A percentile compares a stretch with the other conserved stretches of the same genome.
Evolutionary conservation across 2,888 invertebrate genomes (phyloP).

Genomic region (Ennomos erosarius): DNA sequence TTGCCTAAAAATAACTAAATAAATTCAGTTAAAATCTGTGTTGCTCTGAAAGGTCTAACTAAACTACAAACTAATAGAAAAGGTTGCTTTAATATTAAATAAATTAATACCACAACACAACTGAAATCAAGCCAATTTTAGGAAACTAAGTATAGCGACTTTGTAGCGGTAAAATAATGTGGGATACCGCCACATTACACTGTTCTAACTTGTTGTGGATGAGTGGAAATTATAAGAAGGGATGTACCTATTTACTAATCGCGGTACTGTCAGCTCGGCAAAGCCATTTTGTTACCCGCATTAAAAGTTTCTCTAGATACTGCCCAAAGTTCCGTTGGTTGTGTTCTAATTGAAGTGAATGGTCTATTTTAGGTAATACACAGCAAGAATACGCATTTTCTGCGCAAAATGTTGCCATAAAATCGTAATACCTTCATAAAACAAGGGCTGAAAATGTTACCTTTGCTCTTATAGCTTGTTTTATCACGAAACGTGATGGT

Average conservation of each 20-base stretch:
- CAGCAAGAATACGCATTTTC: slow-evolving; percentile 34
- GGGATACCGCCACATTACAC: slow-evolving; percentile 11
- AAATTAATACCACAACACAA: slow-evolving; percentile 5
- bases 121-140: slow-evolving; percentile 3
- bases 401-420: slow-evolving; percentile 34
- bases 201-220: slow-evolving; percentile 14
- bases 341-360: slow-evolving; percentile 39
- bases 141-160: slow-evolving; percentile 1
- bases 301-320: slow-evolving; percentile 41
- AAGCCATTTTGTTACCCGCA: slow-evolving; percentile 42
- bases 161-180: slow-evolving; percentile 9
- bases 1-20: too few species aligned
- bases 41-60: too few species aligned
- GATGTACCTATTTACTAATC: slow-evolving; percentile 13
- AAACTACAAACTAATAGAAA: too few species aligned
- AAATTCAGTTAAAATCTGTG: too few species aligned
- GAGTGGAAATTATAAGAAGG: slow-evolving; percentile 4
- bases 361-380: slow-evolving; percentile 35
- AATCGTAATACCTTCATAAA: slow-evolving; percentile 37
- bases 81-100: too few species aligned
- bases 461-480: slow-evolving; percentile 33
- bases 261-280: slow-evolving; percentile 5
- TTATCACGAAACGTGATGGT: slow-evolving; percentile 32
- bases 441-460: slow-evolving; percentile 36
- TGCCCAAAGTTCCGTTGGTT: slow-evolving; percentile 35